These are phyloP conservation scores for Todiramphus saurophagus DNA, from an alignment of 2,113 vertebrate species.

Conservation along the genomic window DNA sequence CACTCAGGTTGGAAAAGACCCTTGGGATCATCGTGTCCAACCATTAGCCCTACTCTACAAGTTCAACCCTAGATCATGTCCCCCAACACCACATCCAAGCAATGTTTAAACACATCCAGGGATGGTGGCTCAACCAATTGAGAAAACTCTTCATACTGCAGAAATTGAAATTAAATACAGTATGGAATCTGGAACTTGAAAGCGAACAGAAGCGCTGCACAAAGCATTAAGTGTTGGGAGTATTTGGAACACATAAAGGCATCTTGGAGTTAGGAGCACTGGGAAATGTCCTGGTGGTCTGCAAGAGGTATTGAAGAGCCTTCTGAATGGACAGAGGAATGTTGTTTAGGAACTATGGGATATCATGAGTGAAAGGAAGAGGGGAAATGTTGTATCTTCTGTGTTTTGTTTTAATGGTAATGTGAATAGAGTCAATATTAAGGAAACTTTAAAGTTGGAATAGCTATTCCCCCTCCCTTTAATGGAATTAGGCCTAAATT, in stretches of 20 bases:
- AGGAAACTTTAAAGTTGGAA: not conserved
- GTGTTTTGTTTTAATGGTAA: not conserved
- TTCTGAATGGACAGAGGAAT: not conserved
- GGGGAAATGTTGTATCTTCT: not conserved
- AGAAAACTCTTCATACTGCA: not conserved
- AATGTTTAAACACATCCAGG: too few species aligned
- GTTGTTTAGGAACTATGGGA: not conserved
- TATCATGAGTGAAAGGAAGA: not conserved
- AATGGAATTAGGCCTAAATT: not conserved
- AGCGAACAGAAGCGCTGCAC: not conserved
- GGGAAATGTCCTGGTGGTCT: not conserved
- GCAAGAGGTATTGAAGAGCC: not conserved
- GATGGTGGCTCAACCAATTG: too few species aligned
- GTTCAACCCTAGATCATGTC: too few species aligned
- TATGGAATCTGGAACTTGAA: not conserved
- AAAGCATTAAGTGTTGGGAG: not conserved
- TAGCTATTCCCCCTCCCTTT: not conserved
- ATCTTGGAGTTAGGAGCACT: not conserved
- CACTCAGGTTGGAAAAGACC: too few species aligned
- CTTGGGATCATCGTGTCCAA: too few species aligned
- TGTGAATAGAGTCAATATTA: not conserved
- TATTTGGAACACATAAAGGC: accelerated
- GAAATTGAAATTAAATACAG: not conserved
- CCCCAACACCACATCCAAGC: too few species aligned
- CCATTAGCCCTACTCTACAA: too few species aligned